Percentiles rank a stretch among this genome's conserved stretches.
These are phyloP conservation scores for Coccyzus lansbergi DNA, from an alignment of 2,797 vertebrate genomes.

Conservation along the genomic window DNA sequence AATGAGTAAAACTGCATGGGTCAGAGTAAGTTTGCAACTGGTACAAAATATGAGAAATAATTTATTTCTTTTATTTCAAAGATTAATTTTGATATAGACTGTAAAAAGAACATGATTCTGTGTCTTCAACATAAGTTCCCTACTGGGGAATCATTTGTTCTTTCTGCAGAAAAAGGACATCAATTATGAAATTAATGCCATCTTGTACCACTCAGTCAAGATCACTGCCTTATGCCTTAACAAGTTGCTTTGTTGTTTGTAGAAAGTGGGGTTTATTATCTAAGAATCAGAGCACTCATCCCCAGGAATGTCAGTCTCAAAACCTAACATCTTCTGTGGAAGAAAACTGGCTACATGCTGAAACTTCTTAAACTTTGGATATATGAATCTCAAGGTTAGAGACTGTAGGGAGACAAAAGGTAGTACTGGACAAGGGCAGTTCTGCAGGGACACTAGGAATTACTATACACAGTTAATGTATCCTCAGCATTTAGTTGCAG, in stretches of 20 bases:
- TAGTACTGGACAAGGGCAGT: neutral
- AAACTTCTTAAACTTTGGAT: neutral
- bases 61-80: neutral
- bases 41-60: neutral
- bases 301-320: neutral
- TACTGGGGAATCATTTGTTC: neutral
- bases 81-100: neutral
- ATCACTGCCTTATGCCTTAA: neutral
- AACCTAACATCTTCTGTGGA: neutral
- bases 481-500: neutral
- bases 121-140: slow-evolving; percentile 6
- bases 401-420: neutral
- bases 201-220: neutral
- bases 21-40: neutral
- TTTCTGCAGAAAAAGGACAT: neutral
- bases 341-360: neutral
- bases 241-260: slow-evolving; percentile 15
- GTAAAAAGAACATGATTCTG: neutral
- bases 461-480: neutral
- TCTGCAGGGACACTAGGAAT: neutral
- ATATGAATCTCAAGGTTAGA: neutral
- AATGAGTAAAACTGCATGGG: neutral
- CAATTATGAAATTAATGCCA: slow-evolving; percentile 27
- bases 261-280: neutral
- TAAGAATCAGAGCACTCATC: neutral